Conservation (phyloP, 2,888 invertebrate species). For the Epinotia demarniana region DNA sequence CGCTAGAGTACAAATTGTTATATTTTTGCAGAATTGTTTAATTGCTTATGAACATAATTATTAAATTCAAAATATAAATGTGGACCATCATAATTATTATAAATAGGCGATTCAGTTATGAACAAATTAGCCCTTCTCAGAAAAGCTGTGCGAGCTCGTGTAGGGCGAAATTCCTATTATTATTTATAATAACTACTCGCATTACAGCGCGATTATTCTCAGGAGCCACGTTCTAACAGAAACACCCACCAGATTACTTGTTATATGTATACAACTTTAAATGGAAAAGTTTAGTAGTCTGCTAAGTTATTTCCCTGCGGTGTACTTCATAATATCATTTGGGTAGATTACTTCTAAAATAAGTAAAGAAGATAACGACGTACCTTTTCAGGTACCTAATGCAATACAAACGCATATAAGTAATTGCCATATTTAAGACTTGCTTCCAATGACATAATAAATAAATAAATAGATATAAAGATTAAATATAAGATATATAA, state of each 20-base stretch:
- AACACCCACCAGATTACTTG: not conserved
- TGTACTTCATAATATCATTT: not conserved
- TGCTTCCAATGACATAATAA: too few species aligned
- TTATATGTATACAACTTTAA: constrained; percentile 9
- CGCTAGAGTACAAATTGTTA: too few species aligned
- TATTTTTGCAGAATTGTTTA: too few species aligned
- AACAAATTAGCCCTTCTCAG: too few species aligned
- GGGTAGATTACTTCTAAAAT: not conserved
- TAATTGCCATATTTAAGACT: too few species aligned
- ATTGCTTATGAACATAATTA: too few species aligned
- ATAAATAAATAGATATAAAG: too few species aligned
- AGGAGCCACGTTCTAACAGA: constrained; percentile 1
- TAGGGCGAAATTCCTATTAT: not conserved
- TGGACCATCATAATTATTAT: too few species aligned
- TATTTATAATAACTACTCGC: not conserved
- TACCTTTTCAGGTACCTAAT: not conserved
- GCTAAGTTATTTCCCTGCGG: constrained; percentile 16
- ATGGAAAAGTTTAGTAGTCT: constrained; percentile 11
- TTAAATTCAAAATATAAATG: too few species aligned
- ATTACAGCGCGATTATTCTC: constrained; percentile 14
- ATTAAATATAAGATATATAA: too few species aligned
- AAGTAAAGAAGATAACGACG: not conserved
- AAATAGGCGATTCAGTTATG: too few species aligned
- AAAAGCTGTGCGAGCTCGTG: not conserved
- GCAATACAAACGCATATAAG: not conserved